Percentiles rank a stretch among this genome's conserved stretches.
These are phyloP conservation scores for Baryphthengus martii DNA, from an alignment of 2,113 vertebrate genomes.

Conservation along the genomic window DNA sequence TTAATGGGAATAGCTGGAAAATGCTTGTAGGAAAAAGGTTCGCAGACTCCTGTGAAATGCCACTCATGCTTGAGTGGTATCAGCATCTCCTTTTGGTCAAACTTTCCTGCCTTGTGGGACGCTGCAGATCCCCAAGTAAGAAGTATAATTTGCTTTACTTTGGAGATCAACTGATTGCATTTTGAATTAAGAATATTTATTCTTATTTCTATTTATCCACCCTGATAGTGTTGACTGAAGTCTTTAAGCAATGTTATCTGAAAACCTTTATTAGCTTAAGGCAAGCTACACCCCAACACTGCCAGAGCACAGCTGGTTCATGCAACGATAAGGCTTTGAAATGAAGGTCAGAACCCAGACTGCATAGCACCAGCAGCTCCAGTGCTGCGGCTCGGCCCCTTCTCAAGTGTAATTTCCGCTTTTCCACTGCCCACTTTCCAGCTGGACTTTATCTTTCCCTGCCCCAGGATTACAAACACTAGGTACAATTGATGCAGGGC, in stretches of 20 bases:
- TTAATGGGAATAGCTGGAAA: background rate
- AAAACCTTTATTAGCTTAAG: slow-evolving; percentile 44
- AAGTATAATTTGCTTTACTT: background rate
- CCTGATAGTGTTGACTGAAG: slow-evolving; percentile 31
- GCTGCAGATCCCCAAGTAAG: background rate
- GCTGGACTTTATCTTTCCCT: background rate
- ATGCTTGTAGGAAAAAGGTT: background rate
- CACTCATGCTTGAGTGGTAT: background rate
- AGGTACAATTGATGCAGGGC: slow-evolving; percentile 10
- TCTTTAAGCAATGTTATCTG: slow-evolving; percentile 59
- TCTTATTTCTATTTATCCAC: slow-evolving; percentile 11
- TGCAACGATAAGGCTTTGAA: slow-evolving; percentile 12
- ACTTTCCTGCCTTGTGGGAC: background rate
- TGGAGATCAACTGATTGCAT: slow-evolving; percentile 1
- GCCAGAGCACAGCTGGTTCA: background rate
- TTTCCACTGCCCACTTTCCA: background rate
- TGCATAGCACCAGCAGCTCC: background rate
- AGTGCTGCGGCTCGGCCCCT: background rate
- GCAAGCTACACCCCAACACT: slow-evolving; percentile 45
- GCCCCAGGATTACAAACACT: background rate
- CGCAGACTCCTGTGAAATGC: background rate
- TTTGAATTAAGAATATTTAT: slow-evolving; percentile 33
- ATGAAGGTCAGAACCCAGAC: slow-evolving; percentile 37
- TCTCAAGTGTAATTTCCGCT: background rate
- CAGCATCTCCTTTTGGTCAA: background rate